These are phyloP conservation scores for Engystomops pustulosus DNA, from an alignment of 2,113 vertebrate species.

Conservation along the genomic window DNA sequence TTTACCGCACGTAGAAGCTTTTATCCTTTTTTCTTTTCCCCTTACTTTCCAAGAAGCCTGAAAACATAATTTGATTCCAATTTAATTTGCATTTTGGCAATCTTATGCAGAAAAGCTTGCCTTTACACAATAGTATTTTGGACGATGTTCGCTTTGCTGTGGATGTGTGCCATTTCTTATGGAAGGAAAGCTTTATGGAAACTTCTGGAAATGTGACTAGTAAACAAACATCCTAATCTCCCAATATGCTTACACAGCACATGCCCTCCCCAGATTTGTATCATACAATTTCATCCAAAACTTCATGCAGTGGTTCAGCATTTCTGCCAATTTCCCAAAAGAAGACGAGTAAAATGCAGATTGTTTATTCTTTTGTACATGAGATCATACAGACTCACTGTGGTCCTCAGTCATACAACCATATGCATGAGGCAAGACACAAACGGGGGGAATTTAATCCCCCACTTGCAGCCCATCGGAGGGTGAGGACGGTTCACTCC, in stretches of 20 bases:
- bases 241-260: background rate
- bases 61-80: conserved; percentile 43
- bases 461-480: too few relatives aligned
- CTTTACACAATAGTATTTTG: conserved; percentile 37
- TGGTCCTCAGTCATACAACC: too few relatives aligned
- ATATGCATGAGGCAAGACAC: too few relatives aligned
- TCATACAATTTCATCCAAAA: background rate
- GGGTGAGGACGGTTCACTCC: too few relatives aligned
- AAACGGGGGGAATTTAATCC: too few relatives aligned
- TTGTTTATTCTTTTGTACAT: too few relatives aligned
- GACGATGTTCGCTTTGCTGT: conserved; percentile 23
- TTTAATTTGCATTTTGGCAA: conserved; percentile 52
- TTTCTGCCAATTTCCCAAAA: too few relatives aligned
- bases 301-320: background rate
- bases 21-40: background rate
- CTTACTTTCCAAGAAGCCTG: background rate
- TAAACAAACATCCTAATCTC: background rate
- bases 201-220: background rate
- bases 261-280: background rate
- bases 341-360: too few relatives aligned
- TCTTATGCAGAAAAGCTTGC: conserved; percentile 21
- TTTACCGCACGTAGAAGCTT: background rate
- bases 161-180: conserved; percentile 8
- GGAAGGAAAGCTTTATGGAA: background rate
- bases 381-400: too few relatives aligned